Evolutionary conservation across 2,888 invertebrate genomes (phyloP), one percentile per base, ranked within the genome.

Genomic region (Pandemis heparana): DNA sequence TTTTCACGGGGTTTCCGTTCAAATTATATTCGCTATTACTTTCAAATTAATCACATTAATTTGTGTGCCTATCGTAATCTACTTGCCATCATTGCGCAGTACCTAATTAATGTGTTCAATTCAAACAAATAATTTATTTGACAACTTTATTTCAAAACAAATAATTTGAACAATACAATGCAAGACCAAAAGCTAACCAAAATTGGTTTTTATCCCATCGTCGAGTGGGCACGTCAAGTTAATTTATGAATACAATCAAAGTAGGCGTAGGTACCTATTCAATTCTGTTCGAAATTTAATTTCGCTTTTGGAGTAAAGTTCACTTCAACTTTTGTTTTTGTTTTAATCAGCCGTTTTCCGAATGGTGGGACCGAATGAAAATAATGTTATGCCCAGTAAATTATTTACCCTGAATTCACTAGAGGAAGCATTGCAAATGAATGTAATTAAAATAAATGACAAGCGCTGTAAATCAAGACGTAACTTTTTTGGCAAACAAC

Each of bases 261-360:
- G 60, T 48, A 41, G 41, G 41, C 41, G 60, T 48, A 41, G 41
- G 41, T 48, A 32, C 23, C 23, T 32, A 32, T 74, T 69, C 41
- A 64, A 69, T 68, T 48, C n/a, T 14, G 69, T 74, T 74, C 18
- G 64, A 74, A 74, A 65, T 65, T 69, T 60, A 69, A 70, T 74
- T 74, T 53, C 6, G 43, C 51, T 70, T 69, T 65, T 32, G 16
- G 16, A 48, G 63, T 63, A 60, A 60, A 73, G 48, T 69, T 56
- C 8, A 46, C 51, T 32, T 8, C 10, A 73, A 64, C 32, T 69
- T 69, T 72, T 64, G 51, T 64, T 64, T 68, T 38, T 8, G 32
- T 48, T 73, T 64, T 16, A 73, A 59, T 59, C n/a, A 38, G 38
- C n/a, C 62, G 2, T 63, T 63, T 53, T 8, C 41, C 3, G n/a